Percentiles rank a stretch among this genome's conserved stretches.
Conservation (phyloP, 1,140 invertebrate genomes). For the Aphelinus certus region DNA sequence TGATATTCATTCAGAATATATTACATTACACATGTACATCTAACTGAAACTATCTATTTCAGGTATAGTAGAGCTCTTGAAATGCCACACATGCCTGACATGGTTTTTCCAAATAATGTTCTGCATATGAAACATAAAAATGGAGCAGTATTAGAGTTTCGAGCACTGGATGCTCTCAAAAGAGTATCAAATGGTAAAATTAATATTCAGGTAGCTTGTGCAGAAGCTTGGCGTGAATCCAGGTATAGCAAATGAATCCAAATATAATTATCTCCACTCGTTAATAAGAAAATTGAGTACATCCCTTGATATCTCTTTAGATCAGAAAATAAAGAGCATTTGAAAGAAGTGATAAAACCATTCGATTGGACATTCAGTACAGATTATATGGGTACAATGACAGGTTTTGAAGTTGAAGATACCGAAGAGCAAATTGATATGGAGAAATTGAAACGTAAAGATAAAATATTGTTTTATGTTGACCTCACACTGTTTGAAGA, state of each 20-base stretch:
- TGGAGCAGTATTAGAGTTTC: conserved; percentile 84
- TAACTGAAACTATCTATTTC: conserved; percentile 46
- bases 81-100: conserved; percentile 94
- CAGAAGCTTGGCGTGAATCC: conserved; percentile 88
- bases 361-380: conserved; percentile 99
- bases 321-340: conserved; percentile 68
- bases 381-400: conserved; percentile 87
- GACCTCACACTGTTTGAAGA: conserved; percentile 97
- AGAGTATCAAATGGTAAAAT: conserved; percentile 82
- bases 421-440: conserved; percentile 87
- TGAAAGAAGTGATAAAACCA: conserved; percentile 82
- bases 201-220: conserved; percentile 85
- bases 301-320: conserved; percentile 50
- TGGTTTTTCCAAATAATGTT: conserved; percentile 95
- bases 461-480: conserved; percentile 94
- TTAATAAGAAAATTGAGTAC: too few species aligned
- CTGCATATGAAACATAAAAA: conserved; percentile 75
- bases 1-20: conserved; percentile 15
- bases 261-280: too few species aligned
- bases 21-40: background rate
- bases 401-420: conserved; percentile 68
- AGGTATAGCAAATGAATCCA: conserved; percentile 64
- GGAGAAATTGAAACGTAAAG: conserved; percentile 88
- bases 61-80: conserved; percentile 81
- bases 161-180: conserved; percentile 89